Conservation (phyloP, 2,888 invertebrate species). For the Saturnia pavonia region DNA sequence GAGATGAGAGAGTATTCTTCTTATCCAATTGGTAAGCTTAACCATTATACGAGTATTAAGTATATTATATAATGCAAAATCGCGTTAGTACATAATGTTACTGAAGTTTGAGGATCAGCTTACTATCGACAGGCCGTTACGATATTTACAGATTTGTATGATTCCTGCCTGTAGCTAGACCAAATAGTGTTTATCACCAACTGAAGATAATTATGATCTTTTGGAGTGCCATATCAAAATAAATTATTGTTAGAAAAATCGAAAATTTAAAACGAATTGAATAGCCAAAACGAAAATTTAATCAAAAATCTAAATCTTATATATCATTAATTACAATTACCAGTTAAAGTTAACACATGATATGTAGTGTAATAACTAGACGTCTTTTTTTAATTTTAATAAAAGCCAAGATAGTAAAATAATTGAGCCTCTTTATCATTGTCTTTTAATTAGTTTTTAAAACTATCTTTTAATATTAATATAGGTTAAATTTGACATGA, state of each 20-base stretch:
- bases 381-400: neutral
- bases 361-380: too few species aligned
- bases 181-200: neutral
- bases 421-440: conserved; percentile 16
- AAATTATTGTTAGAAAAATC: neutral
- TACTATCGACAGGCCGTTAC: neutral
- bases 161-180: neutral
- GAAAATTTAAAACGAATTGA: too few species aligned
- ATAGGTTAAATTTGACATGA: too few species aligned
- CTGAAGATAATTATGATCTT: neutral
- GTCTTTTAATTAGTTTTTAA: too few species aligned
- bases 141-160: neutral
- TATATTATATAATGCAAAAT: neutral
- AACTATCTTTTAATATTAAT: too few species aligned
- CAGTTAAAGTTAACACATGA: too few species aligned
- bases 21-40: neutral
- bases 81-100: too few species aligned
- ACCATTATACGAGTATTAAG: neutral
- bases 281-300: neutral
- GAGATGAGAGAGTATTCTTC: neutral
- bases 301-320: neutral
- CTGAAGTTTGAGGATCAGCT: too few species aligned
- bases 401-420: conserved; percentile 4
- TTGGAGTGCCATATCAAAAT: neutral
- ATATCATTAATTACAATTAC: neutral